Conservation (phyloP, 2,113 vertebrate genomes). For the Camelus bactrianus region DNA sequence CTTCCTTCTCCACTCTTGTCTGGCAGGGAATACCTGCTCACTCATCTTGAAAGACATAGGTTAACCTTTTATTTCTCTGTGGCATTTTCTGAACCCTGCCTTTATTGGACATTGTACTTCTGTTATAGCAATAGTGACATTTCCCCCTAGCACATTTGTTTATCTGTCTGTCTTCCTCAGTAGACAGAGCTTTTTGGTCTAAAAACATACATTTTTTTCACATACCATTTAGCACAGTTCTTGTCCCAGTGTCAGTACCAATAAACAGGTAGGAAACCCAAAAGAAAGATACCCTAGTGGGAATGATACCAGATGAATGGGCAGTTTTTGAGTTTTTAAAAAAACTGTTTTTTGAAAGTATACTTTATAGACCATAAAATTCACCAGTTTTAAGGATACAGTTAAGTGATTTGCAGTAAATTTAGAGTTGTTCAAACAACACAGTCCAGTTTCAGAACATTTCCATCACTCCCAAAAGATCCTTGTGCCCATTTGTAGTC, state of each 20-base stretch:
- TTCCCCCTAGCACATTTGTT: neutral
- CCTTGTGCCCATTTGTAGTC: neutral
- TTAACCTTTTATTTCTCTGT: neutral
- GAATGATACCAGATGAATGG: neutral
- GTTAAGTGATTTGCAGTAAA: neutral
- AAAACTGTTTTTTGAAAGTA: neutral
- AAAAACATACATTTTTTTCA: neutral
- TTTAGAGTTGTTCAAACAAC: neutral
- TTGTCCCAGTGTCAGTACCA: neutral
- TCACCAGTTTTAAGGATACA: neutral
- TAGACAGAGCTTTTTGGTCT: neutral
- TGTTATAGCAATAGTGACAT: neutral
- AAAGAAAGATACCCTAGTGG: neutral
- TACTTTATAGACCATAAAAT: neutral
- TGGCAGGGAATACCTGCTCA: neutral
- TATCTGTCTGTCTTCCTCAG: neutral
- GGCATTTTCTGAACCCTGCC: neutral
- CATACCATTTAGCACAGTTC: neutral
- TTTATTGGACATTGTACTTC: neutral
- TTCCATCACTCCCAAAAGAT: neutral
- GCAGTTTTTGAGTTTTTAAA: neutral
- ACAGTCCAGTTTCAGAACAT: neutral
- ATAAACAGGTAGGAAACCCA: neutral
- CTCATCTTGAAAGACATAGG: neutral
- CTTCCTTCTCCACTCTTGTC: neutral